Evolutionary conservation across 2,888 invertebrate genomes (phyloP).

Genomic region (Dioctria linearis): DNA sequence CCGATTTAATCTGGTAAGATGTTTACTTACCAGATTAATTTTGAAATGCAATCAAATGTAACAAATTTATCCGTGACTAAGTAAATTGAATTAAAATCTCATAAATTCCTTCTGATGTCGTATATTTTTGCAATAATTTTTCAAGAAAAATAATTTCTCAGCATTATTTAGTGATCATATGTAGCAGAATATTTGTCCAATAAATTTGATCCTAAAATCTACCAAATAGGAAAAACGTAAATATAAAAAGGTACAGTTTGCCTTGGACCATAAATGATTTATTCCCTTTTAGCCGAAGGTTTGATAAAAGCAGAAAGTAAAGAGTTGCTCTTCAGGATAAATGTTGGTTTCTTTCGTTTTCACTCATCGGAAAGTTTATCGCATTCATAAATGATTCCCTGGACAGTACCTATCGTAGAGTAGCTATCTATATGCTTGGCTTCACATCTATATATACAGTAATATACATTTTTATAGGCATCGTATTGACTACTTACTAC

Average conservation of each 20-base stretch:
- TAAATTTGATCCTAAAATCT: constrained; percentile 34
- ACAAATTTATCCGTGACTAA: too few species aligned
- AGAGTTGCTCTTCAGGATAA: constrained; percentile 29
- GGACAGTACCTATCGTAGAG: not conserved
- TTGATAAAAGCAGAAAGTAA: constrained; percentile 18
- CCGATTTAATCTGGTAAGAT: too few species aligned
- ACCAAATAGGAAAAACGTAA: constrained; percentile 10
- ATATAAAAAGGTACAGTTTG: constrained; percentile 16
- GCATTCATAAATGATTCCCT: constrained; percentile 29
- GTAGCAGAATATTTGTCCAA: constrained; percentile 1
- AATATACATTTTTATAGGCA: not conserved
- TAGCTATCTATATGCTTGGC: constrained; percentile 4
- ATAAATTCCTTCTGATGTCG: too few species aligned
- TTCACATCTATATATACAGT: not conserved
- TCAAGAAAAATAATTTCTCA: not conserved
- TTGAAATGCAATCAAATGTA: too few species aligned
- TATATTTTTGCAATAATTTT: too few species aligned
- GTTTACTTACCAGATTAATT: too few species aligned
- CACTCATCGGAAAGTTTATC: constrained; percentile 50
- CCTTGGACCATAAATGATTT: constrained; percentile 40
- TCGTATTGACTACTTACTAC: not conserved
- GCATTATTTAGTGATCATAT: not conserved
- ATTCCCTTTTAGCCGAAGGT: constrained; percentile 18
- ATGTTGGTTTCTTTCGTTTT: constrained; percentile 4
- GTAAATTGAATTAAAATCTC: too few species aligned